Evolutionary conservation across 2,888 invertebrate genomes (phyloP), one percentile per base, ranked within the genome.

Genomic region (Sphecodes monilicornis): DNA sequence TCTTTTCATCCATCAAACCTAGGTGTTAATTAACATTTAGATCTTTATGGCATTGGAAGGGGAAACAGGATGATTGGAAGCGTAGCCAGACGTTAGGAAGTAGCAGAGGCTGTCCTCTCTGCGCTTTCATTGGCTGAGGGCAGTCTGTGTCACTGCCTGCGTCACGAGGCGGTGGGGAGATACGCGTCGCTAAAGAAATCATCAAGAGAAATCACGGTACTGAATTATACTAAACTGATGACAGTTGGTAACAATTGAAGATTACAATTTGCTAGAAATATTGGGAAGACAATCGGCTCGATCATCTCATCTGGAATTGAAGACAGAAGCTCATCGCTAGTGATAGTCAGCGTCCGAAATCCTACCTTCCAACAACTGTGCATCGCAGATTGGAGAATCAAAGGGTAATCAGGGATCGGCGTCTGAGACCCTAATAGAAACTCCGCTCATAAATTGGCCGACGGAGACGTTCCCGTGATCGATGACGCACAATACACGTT

Each of bases 401-500:
- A n/a, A n/a, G 54, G 11, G 54, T 22, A 39, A 13, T 39, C 68
- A 22, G 22, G 39, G 10, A n/a, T n/a, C 36, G 39, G 36, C 39
- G 72, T 41, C 64, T 43, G 6, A 41, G 26, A 68, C 71, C 18
- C 72, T 83, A 80, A 87, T 84, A 86, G 89, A 86, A 84, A 86
- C 74, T 82, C 80, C 46, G 82, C 26, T 78, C 72, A 74, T 83
- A 80, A 82, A 90, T 83, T 72, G 82, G 78, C 71, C 39, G 76
- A 39, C 26, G 60, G 36, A 32, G 82, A 71, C 84, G 77, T 66
- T 32, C 13, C 64, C n/a, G 70, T 80, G 90, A 89, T 89, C 83
- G 87, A 89, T 86, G 84, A 78, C 70, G 64, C 81, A 39, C 72
- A 80, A 80, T 78, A 80, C 68, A 39, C 22, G 54, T 57, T 73